A percentile compares a stretch with the other conserved stretches of the same genome.
Evolutionary conservation across 1,140 invertebrate genomes (phyloP).

Genomic region (silkworm (Bombyx mori)): ASM3026992v2 NC_085134.1:2613501-2614000

Average conservation of each 20-base stretch:
- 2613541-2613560: slow-evolving; percentile 85
- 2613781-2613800: no score
- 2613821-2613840: slow-evolving; percentile 94
- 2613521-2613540: slow-evolving; percentile 83
- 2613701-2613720: no score
- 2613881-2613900: slow-evolving; percentile 91
- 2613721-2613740: no score
- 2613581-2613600: neutral
- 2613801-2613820: slow-evolving; percentile 81
- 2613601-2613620: no score
- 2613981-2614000: slow-evolving; percentile 89
- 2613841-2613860: slow-evolving; percentile 82
- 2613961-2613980: slow-evolving; percentile 87
- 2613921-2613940: slow-evolving; percentile 93
- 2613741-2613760: no score
- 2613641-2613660: no score
- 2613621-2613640: no score
- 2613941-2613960: slow-evolving; percentile 85
- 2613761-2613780: no score
- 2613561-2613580: slow-evolving; percentile 80
- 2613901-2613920: slow-evolving; percentile 94
- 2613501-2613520: slow-evolving; percentile 86
- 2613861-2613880: slow-evolving; percentile 91
- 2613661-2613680: no score
- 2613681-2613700: no score